Conservation (phyloP, 2,888 invertebrate genomes). For the Eupelmus urozonus region DNA sequence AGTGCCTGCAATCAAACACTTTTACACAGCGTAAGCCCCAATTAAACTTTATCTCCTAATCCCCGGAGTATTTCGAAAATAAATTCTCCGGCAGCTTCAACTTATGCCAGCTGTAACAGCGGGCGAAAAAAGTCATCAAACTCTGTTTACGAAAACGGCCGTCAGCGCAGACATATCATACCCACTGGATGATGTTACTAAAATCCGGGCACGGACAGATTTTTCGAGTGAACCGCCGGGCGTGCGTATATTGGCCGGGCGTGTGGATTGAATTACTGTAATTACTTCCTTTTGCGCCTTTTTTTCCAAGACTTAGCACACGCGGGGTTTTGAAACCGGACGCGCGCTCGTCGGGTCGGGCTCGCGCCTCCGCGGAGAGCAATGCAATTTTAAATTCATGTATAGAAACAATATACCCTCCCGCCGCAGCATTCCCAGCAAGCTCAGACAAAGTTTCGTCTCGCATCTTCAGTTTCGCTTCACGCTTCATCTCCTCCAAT, state of each 20-base stretch:
- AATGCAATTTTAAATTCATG: conserved; percentile 55
- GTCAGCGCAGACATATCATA: conserved; percentile 10
- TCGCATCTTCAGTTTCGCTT: conserved; percentile 57
- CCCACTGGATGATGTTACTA: conserved; percentile 36
- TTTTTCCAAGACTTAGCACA: conserved; percentile 11
- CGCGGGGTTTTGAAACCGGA: conserved; percentile 52
- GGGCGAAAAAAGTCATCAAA: not conserved
- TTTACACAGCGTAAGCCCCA: too few relatives aligned
- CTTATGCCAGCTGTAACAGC: too few relatives aligned
- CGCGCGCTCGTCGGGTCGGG: conserved; percentile 26
- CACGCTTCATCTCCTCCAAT: conserved; percentile 54
- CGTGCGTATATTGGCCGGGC: not conserved
- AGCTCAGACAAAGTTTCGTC: conserved; percentile 57
- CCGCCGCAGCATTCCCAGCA: conserved; percentile 33
- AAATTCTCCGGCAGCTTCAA: too few relatives aligned
- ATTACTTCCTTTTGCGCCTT: conserved; percentile 34
- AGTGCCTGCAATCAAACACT: too few relatives aligned
- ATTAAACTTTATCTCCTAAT: too few relatives aligned
- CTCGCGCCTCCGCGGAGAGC: not conserved
- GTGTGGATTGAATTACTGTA: conserved; percentile 50
- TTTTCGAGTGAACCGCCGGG: too few relatives aligned
- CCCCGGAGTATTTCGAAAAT: too few relatives aligned
- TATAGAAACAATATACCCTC: conserved; percentile 51
- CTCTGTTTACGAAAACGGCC: not conserved
- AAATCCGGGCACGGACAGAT: not conserved